phyloP scores from a whole-genome alignment of 2,888 invertebrate genomes.

The Orgyia antiqua region DNA sequence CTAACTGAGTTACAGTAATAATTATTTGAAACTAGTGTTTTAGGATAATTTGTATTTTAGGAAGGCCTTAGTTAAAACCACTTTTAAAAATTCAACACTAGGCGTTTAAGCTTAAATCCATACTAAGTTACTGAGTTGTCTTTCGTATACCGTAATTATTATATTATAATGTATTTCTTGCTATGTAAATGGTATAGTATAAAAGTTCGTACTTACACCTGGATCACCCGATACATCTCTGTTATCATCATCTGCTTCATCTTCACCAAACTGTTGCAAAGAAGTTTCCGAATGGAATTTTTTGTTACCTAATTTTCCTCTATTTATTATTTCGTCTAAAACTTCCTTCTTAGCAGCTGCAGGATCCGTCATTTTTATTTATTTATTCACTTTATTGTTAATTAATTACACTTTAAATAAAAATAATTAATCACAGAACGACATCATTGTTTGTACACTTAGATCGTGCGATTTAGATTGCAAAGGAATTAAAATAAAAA shows the following conservation, averaged over 20 bases:
- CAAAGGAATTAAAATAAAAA: conserved; percentile 58
- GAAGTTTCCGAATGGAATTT: conserved; percentile 67
- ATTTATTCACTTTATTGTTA: conserved; percentile 2
- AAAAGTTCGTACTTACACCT: conserved; percentile 56
- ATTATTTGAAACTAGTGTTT: too few species aligned
- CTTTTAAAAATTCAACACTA: too few species aligned
- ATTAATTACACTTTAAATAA: neutral
- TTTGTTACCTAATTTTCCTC: conserved; percentile 55
- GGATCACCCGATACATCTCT: conserved; percentile 40
- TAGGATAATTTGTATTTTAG: too few species aligned
- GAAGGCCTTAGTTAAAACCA: too few species aligned
- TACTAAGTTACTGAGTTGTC: too few species aligned
- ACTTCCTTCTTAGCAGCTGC: conserved; percentile 37
- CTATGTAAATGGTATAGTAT: too few species aligned
- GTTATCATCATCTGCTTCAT: conserved; percentile 31
- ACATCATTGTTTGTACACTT: conserved; percentile 29
- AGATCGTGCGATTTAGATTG: conserved; percentile 50
- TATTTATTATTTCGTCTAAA: conserved; percentile 50
- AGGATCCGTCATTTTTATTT: conserved; percentile 41
- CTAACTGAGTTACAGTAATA: too few species aligned
- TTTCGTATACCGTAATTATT: too few species aligned
- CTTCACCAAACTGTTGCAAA: conserved; percentile 51
- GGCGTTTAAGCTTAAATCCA: too few species aligned
- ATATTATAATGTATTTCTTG: too few species aligned
- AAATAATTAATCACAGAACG: conserved; percentile 6